Evolutionary conservation across 1,140 invertebrate species (phyloP).

Genomic region (Zaprionus nigranus): DNA sequence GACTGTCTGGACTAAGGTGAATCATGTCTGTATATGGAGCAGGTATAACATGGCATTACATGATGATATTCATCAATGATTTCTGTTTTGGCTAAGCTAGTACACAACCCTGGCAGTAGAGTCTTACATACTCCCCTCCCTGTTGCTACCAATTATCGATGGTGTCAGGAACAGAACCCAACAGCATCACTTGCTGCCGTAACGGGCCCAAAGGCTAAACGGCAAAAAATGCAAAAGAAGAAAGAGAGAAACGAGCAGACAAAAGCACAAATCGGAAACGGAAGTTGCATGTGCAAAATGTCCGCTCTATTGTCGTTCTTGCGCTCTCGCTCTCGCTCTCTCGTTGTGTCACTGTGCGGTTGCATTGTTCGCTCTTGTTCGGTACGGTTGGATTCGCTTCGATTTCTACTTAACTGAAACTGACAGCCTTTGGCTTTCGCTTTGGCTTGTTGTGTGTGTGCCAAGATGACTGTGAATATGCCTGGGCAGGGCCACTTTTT

Average conservation of each 20-base stretch:
- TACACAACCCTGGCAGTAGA: constrained; percentile 32
- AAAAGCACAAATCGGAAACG: constrained; percentile 73
- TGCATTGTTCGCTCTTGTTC: constrained; percentile 35
- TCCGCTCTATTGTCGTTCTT: constrained; percentile 43
- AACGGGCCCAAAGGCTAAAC: constrained; percentile 52
- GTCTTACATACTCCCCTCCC: background rate
- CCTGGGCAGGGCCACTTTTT: background rate
- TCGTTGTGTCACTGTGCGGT: constrained; percentile 24
- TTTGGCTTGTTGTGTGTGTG: constrained; percentile 65
- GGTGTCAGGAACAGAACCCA: constrained; percentile 64
- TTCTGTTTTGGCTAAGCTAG: background rate
- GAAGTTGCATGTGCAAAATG: constrained; percentile 75
- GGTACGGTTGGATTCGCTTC: constrained; percentile 5
- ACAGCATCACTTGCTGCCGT: constrained; percentile 20
- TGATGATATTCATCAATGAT: background rate
- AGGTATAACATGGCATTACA: background rate
- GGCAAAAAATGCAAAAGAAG: constrained; percentile 6
- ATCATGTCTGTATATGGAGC: background rate
- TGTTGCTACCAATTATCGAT: constrained; percentile 61
- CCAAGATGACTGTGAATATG: constrained; percentile 44
- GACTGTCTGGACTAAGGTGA: background rate
- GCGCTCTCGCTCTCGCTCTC: background rate
- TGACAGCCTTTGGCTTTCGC: constrained; percentile 63
- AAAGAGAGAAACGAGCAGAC: constrained; percentile 34
- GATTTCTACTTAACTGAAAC: constrained; percentile 64